These are phyloP conservation scores for Mactra quadrangularis DNA, from an alignment of 1,140 invertebrate genomes.

Conservation along the genomic window DNA sequence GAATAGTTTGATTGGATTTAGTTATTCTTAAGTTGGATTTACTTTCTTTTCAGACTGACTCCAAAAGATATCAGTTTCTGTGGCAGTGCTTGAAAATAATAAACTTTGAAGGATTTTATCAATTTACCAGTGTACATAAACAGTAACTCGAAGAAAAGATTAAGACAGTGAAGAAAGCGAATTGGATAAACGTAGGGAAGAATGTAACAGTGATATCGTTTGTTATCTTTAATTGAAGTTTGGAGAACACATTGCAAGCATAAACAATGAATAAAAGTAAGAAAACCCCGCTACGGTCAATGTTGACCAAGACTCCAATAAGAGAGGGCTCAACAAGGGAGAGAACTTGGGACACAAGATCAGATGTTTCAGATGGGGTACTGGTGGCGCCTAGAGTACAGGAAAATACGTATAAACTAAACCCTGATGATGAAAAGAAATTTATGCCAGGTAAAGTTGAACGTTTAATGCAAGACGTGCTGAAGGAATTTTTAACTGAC, in stretches of 20 bases:
- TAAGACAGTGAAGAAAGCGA: background rate
- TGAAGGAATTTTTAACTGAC: constrained; percentile 47
- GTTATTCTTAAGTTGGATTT: no score
- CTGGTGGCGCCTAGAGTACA: background rate
- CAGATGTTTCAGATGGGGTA: constrained; percentile 27
- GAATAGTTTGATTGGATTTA: no score
- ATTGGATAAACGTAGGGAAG: no score
- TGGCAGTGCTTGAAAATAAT: background rate
- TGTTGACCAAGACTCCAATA: constrained; percentile 55
- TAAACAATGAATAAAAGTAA: constrained; percentile 23
- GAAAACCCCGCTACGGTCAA: constrained; percentile 29
- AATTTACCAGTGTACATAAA: background rate
- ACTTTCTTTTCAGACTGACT: no score
- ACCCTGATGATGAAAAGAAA: constrained; percentile 48
- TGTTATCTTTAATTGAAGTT: background rate
- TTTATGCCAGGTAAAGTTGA: constrained; percentile 60
- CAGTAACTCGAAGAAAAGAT: background rate
- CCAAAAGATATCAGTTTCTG: no score
- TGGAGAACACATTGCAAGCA: no score
- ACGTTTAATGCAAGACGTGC: constrained; percentile 40
- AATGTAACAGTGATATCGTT: background rate
- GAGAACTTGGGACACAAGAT: constrained; percentile 39
- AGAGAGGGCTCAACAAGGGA: constrained; percentile 45
- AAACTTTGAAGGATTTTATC: no score
- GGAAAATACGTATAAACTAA: constrained; percentile 65